A percentile compares a stretch with the other conserved stretches of the same genome.
These are phyloP conservation scores for Crocallis elinguaria DNA, from an alignment of 2,888 invertebrate genomes.

Conservation along the genomic window DNA sequence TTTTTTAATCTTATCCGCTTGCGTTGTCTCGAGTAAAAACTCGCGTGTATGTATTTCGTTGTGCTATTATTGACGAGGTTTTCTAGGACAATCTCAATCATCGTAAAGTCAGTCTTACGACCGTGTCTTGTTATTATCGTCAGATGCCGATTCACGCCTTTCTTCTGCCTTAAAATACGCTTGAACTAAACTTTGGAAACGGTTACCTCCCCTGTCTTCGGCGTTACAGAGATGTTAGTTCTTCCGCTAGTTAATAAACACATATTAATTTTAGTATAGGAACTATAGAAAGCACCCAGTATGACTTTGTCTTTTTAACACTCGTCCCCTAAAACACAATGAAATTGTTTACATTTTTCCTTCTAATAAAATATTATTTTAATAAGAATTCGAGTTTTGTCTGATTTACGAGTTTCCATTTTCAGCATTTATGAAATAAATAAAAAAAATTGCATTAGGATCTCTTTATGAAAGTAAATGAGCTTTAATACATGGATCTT, in stretches of 20 bases:
- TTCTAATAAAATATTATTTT: conserved; percentile 21
- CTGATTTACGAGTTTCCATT: conserved; percentile 10
- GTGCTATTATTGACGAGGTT: too few relatives aligned
- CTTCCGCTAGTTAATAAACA: conserved; percentile 1
- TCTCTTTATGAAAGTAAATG: not conserved
- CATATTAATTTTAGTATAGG: conserved; percentile 7
- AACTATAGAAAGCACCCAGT: conserved; percentile 9
- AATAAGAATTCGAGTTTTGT: conserved; percentile 14
- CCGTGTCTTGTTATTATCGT: too few relatives aligned
- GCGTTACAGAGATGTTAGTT: not conserved
- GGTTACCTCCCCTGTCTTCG: not conserved
- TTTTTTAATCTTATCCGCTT: too few relatives aligned
- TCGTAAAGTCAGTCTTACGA: too few relatives aligned
- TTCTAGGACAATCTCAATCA: too few relatives aligned
- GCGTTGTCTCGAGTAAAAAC: too few relatives aligned
- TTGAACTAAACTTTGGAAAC: too few relatives aligned
- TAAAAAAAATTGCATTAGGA: not conserved
- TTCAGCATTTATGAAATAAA: conserved; percentile 11
- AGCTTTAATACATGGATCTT: too few relatives aligned
- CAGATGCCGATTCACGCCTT: too few relatives aligned
- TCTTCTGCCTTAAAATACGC: too few relatives aligned
- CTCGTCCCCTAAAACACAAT: not conserved
- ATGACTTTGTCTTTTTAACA: not conserved
- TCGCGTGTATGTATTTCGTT: too few relatives aligned
- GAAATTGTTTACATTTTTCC: conserved; percentile 13